phyloP scores from a whole-genome alignment of 2,797 vertebrate species.

The Simalia tracyae region DNA sequence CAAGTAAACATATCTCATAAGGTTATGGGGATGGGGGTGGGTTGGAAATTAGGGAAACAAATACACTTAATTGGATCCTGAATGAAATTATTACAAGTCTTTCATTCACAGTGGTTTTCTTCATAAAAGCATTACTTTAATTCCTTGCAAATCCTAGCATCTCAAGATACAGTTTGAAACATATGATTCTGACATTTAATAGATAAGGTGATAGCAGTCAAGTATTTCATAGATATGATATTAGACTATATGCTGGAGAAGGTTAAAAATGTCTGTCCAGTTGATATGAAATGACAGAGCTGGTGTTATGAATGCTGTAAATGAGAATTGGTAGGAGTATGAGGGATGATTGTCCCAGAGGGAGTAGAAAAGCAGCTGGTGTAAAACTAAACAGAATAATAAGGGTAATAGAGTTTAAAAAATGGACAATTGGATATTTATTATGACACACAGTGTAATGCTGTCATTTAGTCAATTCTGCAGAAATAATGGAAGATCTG shows the following conservation, averaged over 20 bases:
- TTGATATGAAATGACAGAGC: conserved; percentile 65
- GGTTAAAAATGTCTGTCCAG: conserved; percentile 68
- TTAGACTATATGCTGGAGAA: conserved; percentile 65
- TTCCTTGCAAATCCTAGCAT: conserved; percentile 56
- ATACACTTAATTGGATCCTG: conserved; percentile 21
- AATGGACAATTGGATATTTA: neutral
- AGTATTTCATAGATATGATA: conserved; percentile 70
- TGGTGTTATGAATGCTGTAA: conserved; percentile 66
- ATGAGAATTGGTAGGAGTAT: conserved; percentile 45
- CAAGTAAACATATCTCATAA: neutral
- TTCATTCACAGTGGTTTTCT: conserved; percentile 37
- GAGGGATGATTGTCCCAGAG: conserved; percentile 28
- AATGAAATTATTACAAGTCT: neutral
- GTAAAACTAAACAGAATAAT: neutral
- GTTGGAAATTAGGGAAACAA: neutral
- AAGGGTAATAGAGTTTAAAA: neutral
- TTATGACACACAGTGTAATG: neutral
- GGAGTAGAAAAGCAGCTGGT: conserved; percentile 4
- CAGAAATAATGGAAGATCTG: neutral
- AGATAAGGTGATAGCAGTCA: conserved; percentile 72
- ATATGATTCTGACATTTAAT: conserved; percentile 77
- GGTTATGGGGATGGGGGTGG: neutral
- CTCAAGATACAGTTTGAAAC: conserved; percentile 70
- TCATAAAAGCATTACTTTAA: conserved; percentile 48
- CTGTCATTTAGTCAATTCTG: neutral